Evolutionary conservation across 2,888 invertebrate species (phyloP).

Genomic region (Ptycholaimellus sp.): DNA sequence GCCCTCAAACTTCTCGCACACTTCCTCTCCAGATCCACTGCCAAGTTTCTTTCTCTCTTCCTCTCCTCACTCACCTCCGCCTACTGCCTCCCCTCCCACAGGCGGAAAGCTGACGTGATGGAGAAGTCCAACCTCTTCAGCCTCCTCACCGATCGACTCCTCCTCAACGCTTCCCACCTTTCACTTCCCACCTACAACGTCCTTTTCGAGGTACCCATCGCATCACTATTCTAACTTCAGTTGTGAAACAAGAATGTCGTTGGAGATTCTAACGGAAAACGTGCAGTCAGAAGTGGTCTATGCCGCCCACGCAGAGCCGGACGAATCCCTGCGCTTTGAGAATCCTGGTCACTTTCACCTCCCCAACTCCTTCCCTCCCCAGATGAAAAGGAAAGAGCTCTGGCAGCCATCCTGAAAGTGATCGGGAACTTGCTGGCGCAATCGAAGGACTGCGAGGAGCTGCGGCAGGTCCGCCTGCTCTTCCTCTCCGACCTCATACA

Average conservation of each 20-base stretch:
- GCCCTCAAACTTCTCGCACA: slow-evolving; percentile 86
- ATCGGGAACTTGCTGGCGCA: slow-evolving; percentile 86
- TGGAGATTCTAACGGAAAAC: slow-evolving; percentile 71
- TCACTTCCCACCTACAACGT: slow-evolving; percentile 79
- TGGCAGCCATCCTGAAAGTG: slow-evolving; percentile 86
- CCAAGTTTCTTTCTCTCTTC: slow-evolving; percentile 59
- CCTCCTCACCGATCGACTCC: slow-evolving; percentile 66
- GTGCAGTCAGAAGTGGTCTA: slow-evolving; percentile 80
- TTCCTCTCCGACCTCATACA: slow-evolving; percentile 96
- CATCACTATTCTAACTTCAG: neutral
- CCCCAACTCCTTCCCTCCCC: no score
- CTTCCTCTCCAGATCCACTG: slow-evolving; percentile 87
- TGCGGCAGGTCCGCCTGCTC: slow-evolving; percentile 65
- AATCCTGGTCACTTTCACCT: slow-evolving; percentile 87
- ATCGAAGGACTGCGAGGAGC: slow-evolving; percentile 70
- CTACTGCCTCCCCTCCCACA: slow-evolving; percentile 27
- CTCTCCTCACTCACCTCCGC: neutral
- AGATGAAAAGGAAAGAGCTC: no score
- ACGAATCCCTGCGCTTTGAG: slow-evolving; percentile 73
- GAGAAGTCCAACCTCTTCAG: slow-evolving; percentile 93
- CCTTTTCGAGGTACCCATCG: slow-evolving; percentile 63
- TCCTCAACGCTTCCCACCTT: slow-evolving; percentile 62
- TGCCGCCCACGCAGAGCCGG: slow-evolving; percentile 76
- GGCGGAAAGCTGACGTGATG: slow-evolving; percentile 97
- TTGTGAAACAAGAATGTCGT: slow-evolving; percentile 5